Conservation (phyloP, 2,888 invertebrate genomes). For the Xestoiulus laeticollis region DNA sequence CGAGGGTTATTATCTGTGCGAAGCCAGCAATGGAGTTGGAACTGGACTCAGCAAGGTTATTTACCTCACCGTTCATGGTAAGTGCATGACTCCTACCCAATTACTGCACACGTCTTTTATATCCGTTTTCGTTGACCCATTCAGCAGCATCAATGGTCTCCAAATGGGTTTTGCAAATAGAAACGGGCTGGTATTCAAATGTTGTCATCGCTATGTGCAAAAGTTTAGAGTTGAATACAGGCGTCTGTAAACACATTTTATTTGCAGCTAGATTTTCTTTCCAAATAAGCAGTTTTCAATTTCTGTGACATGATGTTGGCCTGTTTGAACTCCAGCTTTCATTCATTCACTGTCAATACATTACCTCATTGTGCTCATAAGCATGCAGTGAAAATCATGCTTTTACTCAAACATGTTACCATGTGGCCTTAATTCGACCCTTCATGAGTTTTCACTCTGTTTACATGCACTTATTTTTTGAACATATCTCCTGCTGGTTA, state of each 20-base stretch:
- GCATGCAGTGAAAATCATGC: too few species aligned
- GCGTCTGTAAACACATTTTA: not conserved
- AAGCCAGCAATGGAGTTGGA: constrained; percentile 62
- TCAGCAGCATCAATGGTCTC: not conserved
- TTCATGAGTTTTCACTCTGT: not conserved
- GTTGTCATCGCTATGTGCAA: not conserved
- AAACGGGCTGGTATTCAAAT: not conserved
- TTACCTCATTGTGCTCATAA: not conserved
- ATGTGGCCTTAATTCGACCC: not conserved
- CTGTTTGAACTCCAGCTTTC: not conserved
- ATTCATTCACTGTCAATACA: not conserved
- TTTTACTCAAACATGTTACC: not conserved
- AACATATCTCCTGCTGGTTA: not conserved
- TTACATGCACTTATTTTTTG: not conserved
- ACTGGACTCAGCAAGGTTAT: constrained; percentile 63
- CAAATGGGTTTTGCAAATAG: not conserved
- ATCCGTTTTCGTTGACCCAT: not conserved
- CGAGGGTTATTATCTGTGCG: constrained; percentile 63
- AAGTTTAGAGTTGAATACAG: not conserved
- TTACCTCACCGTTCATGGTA: constrained; percentile 62
- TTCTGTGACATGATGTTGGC: not conserved
- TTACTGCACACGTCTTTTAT: not conserved
- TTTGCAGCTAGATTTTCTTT: too few species aligned
- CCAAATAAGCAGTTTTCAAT: not conserved
- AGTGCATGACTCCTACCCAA: constrained; percentile 55